These are phyloP conservation scores for Ambastaia sidthimunki DNA, from an alignment of 2,797 vertebrate genomes.

Conservation along the genomic window DNA sequence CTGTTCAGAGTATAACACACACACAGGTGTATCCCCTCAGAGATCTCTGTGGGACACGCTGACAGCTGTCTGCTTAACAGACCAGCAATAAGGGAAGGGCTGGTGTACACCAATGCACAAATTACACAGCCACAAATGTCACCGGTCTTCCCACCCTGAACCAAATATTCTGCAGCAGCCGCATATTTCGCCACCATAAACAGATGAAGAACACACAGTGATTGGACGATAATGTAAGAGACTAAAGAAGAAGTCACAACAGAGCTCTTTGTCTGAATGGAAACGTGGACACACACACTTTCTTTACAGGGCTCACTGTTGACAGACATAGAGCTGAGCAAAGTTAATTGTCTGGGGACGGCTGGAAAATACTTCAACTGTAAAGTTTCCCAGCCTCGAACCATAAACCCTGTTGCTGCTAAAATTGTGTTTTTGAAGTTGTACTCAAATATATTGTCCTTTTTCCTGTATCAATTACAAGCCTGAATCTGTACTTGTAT, in stretches of 20 bases:
- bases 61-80: conserved; percentile 44
- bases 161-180: conserved; percentile 25
- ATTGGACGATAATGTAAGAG: conserved; percentile 32
- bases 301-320: conserved; percentile 30
- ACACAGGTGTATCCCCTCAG: conserved; percentile 72
- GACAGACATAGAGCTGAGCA: conserved; percentile 26
- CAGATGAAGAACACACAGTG: conserved; percentile 19
- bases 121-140: conserved; percentile 26
- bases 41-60: conserved; percentile 50
- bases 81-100: conserved; percentile 28
- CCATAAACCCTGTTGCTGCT: conserved; percentile 32
- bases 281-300: conserved; percentile 7
- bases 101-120: neutral
- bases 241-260: conserved; percentile 41
- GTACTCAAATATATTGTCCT: neutral
- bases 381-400: conserved; percentile 21
- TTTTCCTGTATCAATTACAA: conserved; percentile 3
- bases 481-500: neutral
- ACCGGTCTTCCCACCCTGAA: neutral
- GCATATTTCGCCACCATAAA: conserved; percentile 30
- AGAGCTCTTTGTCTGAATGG: neutral
- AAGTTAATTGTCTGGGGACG: conserved; percentile 19
- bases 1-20: conserved; percentile 56
- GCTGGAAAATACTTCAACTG: conserved; percentile 43
- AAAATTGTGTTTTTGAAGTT: conserved; percentile 22